phyloP scores from a whole-genome alignment of 2,888 invertebrate species.

The Eudemis profundana region DNA sequence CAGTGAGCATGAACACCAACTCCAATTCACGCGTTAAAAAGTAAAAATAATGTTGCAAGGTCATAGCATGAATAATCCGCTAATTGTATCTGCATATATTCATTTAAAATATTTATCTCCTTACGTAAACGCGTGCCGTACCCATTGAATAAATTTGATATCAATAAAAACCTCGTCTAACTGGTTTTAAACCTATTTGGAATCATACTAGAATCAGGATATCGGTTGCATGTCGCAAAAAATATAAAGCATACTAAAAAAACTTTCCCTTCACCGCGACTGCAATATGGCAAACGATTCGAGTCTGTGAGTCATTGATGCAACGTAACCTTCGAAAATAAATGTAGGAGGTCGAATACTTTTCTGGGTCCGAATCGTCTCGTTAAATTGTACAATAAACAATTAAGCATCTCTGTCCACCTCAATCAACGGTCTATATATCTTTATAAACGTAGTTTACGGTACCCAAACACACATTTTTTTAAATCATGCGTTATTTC shows the following conservation, averaged over 20 bases:
- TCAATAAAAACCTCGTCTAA: conserved; percentile 8
- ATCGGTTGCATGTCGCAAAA: neutral
- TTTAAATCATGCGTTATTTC: too few relatives aligned
- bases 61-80: neutral
- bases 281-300: neutral
- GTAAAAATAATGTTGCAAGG: neutral
- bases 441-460: too few relatives aligned
- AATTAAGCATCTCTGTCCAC: neutral
- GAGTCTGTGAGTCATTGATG: conserved; percentile 18
- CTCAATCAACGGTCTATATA: conserved; percentile 2
- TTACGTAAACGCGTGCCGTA: conserved; percentile 9
- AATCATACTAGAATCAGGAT: conserved; percentile 16
- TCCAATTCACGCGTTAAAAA: neutral
- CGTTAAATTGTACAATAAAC: conserved; percentile 8
- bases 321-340: conserved; percentile 20
- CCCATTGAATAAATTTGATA: conserved; percentile 16
- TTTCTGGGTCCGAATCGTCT: conserved; percentile 6
- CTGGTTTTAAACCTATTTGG: conserved; percentile 9
- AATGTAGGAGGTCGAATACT: conserved; percentile 12
- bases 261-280: conserved; percentile 26
- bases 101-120: neutral
- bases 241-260: neutral
- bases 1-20: too few relatives aligned
- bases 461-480: too few relatives aligned
- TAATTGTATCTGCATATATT: neutral